Evolutionary conservation across 2,888 invertebrate genomes (phyloP).

Genomic region (Drosophila ochracea): DNA sequence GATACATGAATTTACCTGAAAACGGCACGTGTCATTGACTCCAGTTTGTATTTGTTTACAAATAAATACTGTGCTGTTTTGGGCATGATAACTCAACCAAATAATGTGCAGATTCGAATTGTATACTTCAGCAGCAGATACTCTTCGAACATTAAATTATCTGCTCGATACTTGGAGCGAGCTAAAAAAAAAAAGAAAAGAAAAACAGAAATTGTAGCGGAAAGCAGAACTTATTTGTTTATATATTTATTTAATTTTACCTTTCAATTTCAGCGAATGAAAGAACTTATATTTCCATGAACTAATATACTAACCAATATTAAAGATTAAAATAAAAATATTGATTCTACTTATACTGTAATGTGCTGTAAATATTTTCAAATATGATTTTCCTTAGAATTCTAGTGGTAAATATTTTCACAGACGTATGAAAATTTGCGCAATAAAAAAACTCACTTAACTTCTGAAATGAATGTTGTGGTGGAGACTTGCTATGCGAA

Average conservation of each 20-base stretch:
- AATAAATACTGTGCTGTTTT: constrained; percentile 15
- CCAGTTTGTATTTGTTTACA: constrained; percentile 39
- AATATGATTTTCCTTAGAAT: background rate
- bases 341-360: background rate
- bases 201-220: background rate
- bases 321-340: background rate
- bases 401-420: background rate
- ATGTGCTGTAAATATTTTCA: background rate
- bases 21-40: constrained; percentile 63
- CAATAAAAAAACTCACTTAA: constrained; percentile 1
- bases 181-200: background rate
- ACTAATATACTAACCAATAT: background rate
- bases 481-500: constrained; percentile 40
- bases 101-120: constrained; percentile 26
- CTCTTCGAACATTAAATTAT: background rate
- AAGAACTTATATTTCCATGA: background rate
- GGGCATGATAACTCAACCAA: constrained; percentile 32
- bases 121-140: constrained; percentile 24
- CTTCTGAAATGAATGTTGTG: constrained; percentile 12
- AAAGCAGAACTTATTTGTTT: background rate
- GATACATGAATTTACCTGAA: constrained; percentile 46
- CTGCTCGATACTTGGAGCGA: background rate
- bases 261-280: background rate
- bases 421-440: background rate
- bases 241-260: background rate